These are phyloP conservation scores for Camptogramma bilineatum DNA, from an alignment of 2,888 invertebrate genomes.

Conservation along the genomic window DNA sequence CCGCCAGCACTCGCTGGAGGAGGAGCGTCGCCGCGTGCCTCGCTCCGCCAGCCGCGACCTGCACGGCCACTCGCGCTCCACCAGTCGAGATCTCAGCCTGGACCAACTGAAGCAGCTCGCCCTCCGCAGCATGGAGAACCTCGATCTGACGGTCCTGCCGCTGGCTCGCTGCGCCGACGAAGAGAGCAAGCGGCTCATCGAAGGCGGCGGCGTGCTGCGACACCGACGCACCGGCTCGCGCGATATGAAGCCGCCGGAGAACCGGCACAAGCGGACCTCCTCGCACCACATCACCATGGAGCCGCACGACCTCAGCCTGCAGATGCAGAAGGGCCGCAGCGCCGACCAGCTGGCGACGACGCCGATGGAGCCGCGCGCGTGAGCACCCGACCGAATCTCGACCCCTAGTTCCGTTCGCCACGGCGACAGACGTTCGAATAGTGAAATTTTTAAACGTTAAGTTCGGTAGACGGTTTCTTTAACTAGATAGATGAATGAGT, in stretches of 20 bases:
- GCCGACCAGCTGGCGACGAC: constrained; percentile 70
- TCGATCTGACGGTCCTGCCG: constrained; percentile 73
- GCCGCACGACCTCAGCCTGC: constrained; percentile 67
- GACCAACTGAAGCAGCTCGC: constrained; percentile 79
- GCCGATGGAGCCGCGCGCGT: constrained; percentile 61
- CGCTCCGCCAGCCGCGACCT: constrained; percentile 79
- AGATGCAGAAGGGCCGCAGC: constrained; percentile 75
- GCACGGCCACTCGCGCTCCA: constrained; percentile 79
- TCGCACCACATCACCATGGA: constrained; percentile 81
- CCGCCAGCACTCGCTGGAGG: constrained; percentile 71
- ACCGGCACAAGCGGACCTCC: constrained; percentile 77
- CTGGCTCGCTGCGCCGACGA: constrained; percentile 72
- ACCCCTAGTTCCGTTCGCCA: constrained; percentile 1
- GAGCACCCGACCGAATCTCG: constrained; percentile 21
- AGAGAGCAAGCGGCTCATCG: constrained; percentile 78
- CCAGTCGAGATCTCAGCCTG: constrained; percentile 80
- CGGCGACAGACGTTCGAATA: constrained; percentile 45
- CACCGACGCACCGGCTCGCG: constrained; percentile 87
- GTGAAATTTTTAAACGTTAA: constrained; percentile 54
- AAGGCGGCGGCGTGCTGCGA: constrained; percentile 75
- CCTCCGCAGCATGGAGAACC: constrained; percentile 78
- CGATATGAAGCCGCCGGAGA: constrained; percentile 73
- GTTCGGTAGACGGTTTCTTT: constrained; percentile 47
- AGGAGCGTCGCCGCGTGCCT: constrained; percentile 53
- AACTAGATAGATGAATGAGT: constrained; percentile 66